These are phyloP conservation scores for Eueides isabella DNA, from an alignment of 1,140 invertebrate species.

Conservation along the genomic window DNA sequence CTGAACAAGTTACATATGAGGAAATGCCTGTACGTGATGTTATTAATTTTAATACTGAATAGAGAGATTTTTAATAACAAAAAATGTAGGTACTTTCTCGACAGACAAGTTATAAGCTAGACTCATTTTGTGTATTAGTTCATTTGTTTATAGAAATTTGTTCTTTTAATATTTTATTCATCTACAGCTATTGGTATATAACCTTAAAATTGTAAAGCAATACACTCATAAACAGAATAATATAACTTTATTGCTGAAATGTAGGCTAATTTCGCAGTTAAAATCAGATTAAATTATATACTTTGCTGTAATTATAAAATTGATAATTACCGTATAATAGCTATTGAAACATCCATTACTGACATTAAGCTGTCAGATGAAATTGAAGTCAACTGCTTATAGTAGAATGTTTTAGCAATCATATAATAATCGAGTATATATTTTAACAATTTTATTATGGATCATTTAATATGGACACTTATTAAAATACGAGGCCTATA, in stretches of 20 bases:
- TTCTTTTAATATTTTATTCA: too few species aligned
- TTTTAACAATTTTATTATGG: constrained; percentile 5
- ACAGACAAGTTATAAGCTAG: too few species aligned
- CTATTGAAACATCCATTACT: constrained; percentile 2
- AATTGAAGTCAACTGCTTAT: background rate
- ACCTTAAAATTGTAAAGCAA: background rate
- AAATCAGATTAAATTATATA: constrained; percentile 7
- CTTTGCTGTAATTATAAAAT: constrained; percentile 12
- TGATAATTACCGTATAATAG: constrained; percentile 9
- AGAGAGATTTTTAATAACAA: too few species aligned
- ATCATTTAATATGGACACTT: background rate
- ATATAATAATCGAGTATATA: constrained; percentile 1
- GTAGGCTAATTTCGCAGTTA: constrained; percentile 5
- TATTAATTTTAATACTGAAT: too few species aligned
- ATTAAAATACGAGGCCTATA: background rate
- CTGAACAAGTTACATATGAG: too few species aligned
- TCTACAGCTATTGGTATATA: too few species aligned
- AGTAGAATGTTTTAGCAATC: background rate
- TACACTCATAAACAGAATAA: background rate
- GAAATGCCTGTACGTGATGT: too few species aligned
- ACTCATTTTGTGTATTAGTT: too few species aligned
- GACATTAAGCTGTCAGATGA: constrained; percentile 6
- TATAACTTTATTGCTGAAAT: background rate
- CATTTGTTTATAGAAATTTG: too few species aligned
- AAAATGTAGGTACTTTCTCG: too few species aligned